Evolutionary conservation across 64 coral and sea anemone species (phyloP).

Genomic region (Porites lutea): DNA sequence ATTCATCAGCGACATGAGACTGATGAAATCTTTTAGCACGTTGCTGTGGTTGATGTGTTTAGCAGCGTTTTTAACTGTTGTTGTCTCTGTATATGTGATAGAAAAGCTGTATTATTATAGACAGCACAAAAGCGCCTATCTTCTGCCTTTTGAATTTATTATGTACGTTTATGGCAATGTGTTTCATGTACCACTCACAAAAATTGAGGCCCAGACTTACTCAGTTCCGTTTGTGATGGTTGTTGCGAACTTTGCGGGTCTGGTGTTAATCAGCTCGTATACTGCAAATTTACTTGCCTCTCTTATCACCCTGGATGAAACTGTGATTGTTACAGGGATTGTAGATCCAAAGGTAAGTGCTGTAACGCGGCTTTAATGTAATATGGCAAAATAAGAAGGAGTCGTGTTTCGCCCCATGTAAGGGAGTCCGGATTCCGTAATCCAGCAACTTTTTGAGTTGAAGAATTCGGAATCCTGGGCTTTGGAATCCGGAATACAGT

Average conservation of each 20-base stretch:
- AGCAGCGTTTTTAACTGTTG: slow-evolving; percentile 56
- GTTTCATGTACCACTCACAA: slow-evolving; percentile 87
- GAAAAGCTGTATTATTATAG: slow-evolving; percentile 54
- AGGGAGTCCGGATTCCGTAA: too few species aligned
- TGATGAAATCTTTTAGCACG: slow-evolving; percentile 86
- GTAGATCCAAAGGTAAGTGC: slow-evolving; percentile 68
- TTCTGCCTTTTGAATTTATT: slow-evolving; percentile 90
- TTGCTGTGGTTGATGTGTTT: slow-evolving; percentile 79
- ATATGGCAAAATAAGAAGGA: too few species aligned
- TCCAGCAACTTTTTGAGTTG: too few species aligned
- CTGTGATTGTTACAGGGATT: slow-evolving; percentile 71
- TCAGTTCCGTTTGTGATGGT: slow-evolving; percentile 87
- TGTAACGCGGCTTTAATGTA: too few species aligned
- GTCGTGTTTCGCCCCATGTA: too few species aligned
- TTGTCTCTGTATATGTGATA: slow-evolving; percentile 64
- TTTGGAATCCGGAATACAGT: too few species aligned
- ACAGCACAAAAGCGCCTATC: slow-evolving; percentile 49
- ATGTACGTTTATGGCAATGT: slow-evolving; percentile 93
- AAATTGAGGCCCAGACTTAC: slow-evolving; percentile 68
- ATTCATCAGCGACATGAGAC: slow-evolving; percentile 80
- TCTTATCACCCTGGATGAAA: slow-evolving; percentile 80
- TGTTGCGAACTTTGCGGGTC: slow-evolving; percentile 75
- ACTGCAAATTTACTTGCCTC: slow-evolving; percentile 87
- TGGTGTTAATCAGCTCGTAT: slow-evolving; percentile 86
- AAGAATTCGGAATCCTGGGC: too few species aligned